Conservation (phyloP, 1,140 invertebrate species). For the Meloidogyne exigua region DNA sequence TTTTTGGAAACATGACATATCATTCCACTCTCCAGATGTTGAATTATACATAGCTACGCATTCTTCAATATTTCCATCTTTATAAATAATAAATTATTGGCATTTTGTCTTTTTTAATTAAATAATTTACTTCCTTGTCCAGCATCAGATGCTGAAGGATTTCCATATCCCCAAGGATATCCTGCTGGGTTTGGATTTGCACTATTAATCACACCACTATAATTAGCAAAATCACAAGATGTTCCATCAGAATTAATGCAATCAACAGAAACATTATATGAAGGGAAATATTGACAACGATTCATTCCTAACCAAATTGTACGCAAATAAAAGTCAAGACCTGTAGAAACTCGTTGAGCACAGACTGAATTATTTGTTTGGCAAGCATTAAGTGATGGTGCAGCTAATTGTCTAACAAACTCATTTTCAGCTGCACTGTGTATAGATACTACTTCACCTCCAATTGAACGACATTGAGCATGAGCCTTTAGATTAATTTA, state of each 20-base stretch:
- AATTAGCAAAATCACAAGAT: neutral
- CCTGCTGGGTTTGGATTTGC: neutral
- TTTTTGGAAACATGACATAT: slow-evolving; percentile 1
- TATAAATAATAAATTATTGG: neutral
- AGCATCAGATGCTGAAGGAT: neutral
- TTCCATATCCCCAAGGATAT: neutral
- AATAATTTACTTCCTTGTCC: neutral
- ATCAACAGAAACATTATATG: neutral
- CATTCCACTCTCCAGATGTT: neutral
- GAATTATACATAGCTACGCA: neutral
- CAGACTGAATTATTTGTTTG: neutral
- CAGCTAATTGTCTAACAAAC: neutral
- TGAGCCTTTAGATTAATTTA: neutral
- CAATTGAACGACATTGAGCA: neutral
- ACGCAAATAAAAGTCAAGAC: neutral
- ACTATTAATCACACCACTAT: neutral
- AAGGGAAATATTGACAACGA: neutral
- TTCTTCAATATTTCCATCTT: neutral
- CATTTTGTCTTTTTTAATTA: neutral
- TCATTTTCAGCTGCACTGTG: neutral
- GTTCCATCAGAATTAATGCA: neutral
- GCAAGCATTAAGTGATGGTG: neutral
- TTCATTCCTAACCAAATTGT: neutral
- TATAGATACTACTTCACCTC: neutral
- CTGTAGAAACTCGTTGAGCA: neutral